These are phyloP conservation scores for Caenorhabditis sp. DNA, from an alignment of 2,888 invertebrate genomes.

Conservation along the genomic window DNA sequence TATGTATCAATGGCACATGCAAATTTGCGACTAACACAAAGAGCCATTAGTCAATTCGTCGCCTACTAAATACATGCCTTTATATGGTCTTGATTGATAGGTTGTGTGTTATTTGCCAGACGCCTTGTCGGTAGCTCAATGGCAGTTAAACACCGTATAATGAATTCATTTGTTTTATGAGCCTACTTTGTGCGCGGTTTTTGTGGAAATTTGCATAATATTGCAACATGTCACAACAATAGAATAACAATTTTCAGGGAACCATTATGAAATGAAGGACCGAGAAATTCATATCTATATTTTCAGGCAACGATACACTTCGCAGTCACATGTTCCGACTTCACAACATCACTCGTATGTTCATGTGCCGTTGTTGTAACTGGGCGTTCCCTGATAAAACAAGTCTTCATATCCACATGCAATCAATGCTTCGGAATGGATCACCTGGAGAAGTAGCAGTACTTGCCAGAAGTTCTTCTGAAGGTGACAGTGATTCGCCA, in stretches of 20 bases:
- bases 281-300: too few species aligned
- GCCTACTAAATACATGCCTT: background rate
- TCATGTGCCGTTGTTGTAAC: slow-evolving; percentile 71
- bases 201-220: background rate
- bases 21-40: background rate
- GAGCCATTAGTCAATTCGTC: background rate
- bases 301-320: slow-evolving; percentile 70
- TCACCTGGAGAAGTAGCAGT: slow-evolving; percentile 65
- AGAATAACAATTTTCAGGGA: too few species aligned
- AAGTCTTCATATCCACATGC: slow-evolving; percentile 66
- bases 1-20: background rate
- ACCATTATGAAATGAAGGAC: too few species aligned
- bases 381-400: slow-evolving; percentile 70
- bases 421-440: slow-evolving; percentile 60
- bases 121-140: slow-evolving; percentile 26
- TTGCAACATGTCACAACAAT: background rate
- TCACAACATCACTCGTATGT: slow-evolving; percentile 70
- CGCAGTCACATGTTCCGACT: slow-evolving; percentile 70
- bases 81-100: slow-evolving; percentile 8
- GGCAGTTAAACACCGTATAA: background rate
- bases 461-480: slow-evolving; percentile 60
- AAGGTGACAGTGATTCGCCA: slow-evolving; percentile 43
- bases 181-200: background rate
- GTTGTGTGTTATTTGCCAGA: too few species aligned
- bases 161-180: background rate